phyloP scores from a whole-genome alignment of 1,140 invertebrate genomes.

The Cotesia chilonis region DNA sequence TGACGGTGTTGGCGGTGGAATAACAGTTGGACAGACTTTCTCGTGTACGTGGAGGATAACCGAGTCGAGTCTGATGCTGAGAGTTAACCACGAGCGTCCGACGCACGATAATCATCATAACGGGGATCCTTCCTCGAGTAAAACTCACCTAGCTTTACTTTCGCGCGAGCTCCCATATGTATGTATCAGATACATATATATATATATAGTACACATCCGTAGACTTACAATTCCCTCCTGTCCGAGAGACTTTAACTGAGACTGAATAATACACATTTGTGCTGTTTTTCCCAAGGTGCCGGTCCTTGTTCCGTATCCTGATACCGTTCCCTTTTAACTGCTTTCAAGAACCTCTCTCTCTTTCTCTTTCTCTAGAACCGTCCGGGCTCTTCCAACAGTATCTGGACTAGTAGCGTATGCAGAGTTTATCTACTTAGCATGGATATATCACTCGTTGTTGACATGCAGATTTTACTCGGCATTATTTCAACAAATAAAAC shows the following conservation, averaged over 20 bases:
- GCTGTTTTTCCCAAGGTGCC: constrained; percentile 42
- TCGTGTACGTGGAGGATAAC: constrained; percentile 19
- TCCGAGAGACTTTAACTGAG: not conserved
- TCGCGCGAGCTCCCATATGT: constrained; percentile 30
- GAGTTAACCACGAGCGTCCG: constrained; percentile 40
- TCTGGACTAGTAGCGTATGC: no score
- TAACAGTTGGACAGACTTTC: constrained; percentile 30
- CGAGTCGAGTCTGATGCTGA: constrained; percentile 31
- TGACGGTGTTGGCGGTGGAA: constrained; percentile 34
- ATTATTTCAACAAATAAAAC: no score
- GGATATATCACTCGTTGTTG: no score
- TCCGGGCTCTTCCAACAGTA: no score
- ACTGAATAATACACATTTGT: constrained; percentile 8
- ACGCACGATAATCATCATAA: constrained; percentile 56
- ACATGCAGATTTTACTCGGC: no score
- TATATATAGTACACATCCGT: not conserved
- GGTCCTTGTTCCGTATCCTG: constrained; percentile 36
- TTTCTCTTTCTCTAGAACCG: no score
- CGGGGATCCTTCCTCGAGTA: constrained; percentile 49
- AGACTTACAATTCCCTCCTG: constrained; percentile 21
- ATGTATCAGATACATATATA: constrained; percentile 15
- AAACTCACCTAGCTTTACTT: constrained; percentile 42
- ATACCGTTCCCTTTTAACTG: constrained; percentile 23
- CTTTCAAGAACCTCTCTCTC: not conserved
- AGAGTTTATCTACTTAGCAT: no score